These are phyloP conservation scores for Bombus ignitus DNA, from an alignment of 1,140 invertebrate species.

Conservation along the genomic window DNA sequence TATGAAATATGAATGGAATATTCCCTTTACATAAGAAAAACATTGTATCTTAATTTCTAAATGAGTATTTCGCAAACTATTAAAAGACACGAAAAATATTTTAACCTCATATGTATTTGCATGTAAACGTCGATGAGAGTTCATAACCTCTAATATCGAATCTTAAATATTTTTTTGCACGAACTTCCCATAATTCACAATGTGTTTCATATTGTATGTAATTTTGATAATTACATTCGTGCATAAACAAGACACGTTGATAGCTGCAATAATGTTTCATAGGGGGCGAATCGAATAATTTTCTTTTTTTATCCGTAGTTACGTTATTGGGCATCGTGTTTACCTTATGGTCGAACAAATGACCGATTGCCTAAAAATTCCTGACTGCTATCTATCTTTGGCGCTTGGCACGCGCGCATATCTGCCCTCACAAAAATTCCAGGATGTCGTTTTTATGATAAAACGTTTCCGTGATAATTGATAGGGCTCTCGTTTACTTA, in stretches of 20 bases:
- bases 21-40: neutral
- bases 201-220: neutral
- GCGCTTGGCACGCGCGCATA: neutral
- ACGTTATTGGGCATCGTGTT: neutral
- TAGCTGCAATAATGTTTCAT: no score
- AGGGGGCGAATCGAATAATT: neutral
- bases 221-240: no score
- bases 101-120: no score
- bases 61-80: neutral
- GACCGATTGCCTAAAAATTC: neutral
- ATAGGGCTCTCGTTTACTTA: slow-evolving; percentile 49
- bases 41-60: neutral
- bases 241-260: neutral
- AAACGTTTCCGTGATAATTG: slow-evolving; percentile 51
- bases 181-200: neutral
- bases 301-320: neutral
- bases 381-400: neutral
- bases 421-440: slow-evolving; percentile 46
- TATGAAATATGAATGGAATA: neutral
- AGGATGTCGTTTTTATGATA: slow-evolving; percentile 59
- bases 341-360: neutral
- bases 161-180: no score
- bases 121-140: neutral
- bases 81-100: no score
- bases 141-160: slow-evolving; percentile 3